phyloP scores from a whole-genome alignment of 2,888 invertebrate genomes.

The Pecten maximus region DNA sequence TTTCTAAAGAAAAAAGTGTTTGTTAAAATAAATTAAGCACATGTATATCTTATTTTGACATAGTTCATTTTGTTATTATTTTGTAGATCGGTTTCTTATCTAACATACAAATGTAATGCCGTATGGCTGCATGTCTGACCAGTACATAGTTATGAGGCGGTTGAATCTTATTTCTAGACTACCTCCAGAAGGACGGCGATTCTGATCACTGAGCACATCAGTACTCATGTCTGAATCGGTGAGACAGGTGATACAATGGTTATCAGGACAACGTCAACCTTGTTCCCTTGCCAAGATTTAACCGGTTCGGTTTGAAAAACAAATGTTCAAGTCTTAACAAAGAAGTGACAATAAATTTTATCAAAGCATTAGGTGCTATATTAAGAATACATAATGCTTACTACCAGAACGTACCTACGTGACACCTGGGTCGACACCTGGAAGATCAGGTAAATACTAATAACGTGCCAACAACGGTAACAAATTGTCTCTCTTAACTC shows the following conservation, averaged over 20 bases:
- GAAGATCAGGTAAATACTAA: not conserved
- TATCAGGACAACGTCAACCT: not conserved
- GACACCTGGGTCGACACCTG: constrained; percentile 24
- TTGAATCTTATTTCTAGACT: not conserved
- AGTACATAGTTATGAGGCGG: not conserved
- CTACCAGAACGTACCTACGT: not conserved
- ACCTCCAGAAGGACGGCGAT: not conserved
- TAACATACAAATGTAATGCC: not conserved
- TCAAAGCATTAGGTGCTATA: not conserved
- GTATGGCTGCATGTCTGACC: not conserved
- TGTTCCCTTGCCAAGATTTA: not conserved
- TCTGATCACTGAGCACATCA: not conserved
- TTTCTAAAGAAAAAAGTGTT: not conserved
- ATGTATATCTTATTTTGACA: not conserved
- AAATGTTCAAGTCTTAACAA: not conserved
- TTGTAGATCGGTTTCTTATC: no score
- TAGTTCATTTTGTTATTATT: no score
- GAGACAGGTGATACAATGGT: not conserved
- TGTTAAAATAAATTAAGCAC: not conserved
- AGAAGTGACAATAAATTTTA: not conserved
- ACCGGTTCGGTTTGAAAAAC: not conserved
- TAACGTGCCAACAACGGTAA: not conserved
- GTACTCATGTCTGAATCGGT: not conserved
- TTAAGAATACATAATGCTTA: not conserved
- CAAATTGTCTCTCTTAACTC: not conserved